Percentiles rank a stretch among this genome's conserved stretches.
Conservation (phyloP, 2,113 vertebrate genomes). For the Argyrosomus japonicus region DNA sequence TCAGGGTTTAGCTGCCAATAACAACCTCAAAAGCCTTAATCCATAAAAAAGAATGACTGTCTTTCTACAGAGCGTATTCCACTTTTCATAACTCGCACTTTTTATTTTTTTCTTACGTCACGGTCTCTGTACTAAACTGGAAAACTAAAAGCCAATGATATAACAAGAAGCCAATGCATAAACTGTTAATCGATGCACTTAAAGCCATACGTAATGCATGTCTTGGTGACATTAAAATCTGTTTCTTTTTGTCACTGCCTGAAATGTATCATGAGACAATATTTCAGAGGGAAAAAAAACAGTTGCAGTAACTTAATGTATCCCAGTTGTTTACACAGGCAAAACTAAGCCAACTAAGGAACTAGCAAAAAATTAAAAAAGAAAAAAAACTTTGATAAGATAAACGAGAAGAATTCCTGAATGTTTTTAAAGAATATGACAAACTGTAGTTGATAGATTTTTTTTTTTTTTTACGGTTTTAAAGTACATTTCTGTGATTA, state of each 20-base stretch:
- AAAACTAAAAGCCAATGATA: slow-evolving; percentile 33
- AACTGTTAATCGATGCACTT: slow-evolving; percentile 32
- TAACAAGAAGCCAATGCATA: slow-evolving; percentile 15
- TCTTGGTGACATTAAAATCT: slow-evolving; percentile 43
- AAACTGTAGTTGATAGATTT: slow-evolving; percentile 42
- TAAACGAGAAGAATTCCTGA: slow-evolving; percentile 20
- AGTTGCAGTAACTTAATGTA: slow-evolving; percentile 2
- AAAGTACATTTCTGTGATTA: slow-evolving; percentile 18
- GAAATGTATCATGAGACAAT: slow-evolving; percentile 32
- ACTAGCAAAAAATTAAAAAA: background rate
- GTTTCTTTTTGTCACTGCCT: slow-evolving; percentile 52
- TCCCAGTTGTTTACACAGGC: slow-evolving; percentile 51
- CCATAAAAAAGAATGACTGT: slow-evolving; percentile 30
- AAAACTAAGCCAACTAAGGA: slow-evolving; percentile 13
- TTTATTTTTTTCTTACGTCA: background rate
- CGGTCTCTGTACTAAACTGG: slow-evolving; percentile 30
- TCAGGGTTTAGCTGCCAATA: slow-evolving; percentile 57
- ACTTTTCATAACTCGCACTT: slow-evolving; percentile 33
- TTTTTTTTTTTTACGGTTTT: slow-evolving; percentile 44
- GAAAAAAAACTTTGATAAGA: slow-evolving; percentile 5
- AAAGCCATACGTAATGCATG: slow-evolving; percentile 59
- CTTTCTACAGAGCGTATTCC: slow-evolving; percentile 59
- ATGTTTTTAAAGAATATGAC: slow-evolving; percentile 32
- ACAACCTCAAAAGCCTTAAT: slow-evolving; percentile 78
- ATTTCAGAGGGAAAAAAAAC: slow-evolving; percentile 5